phyloP scores from a whole-genome alignment of 2,113 vertebrate species.

The Cathartes aura region DNA sequence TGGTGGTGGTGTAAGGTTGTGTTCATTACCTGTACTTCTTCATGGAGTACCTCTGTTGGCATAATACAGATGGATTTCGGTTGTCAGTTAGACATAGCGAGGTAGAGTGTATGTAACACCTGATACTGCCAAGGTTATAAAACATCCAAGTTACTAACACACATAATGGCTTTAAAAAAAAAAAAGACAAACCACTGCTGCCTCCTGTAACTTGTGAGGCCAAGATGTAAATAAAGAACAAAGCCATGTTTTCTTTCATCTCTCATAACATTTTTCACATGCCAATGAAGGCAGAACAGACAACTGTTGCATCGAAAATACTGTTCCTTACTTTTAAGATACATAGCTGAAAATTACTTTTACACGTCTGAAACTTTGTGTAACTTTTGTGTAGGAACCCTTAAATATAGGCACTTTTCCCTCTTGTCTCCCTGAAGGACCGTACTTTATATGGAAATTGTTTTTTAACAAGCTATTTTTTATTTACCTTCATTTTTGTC shows the following conservation, averaged over 20 bases:
- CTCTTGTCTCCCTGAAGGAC: background rate
- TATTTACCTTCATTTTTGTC: background rate
- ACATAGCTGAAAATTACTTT: background rate
- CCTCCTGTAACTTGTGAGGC: background rate
- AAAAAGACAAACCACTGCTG: background rate
- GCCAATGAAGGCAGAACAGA: background rate
- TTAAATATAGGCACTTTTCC: background rate
- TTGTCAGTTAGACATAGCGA: fast-evolving
- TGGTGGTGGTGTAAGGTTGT: background rate
- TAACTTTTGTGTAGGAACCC: background rate
- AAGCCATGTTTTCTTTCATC: background rate
- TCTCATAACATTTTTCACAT: background rate
- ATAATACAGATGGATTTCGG: background rate
- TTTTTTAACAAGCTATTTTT: background rate
- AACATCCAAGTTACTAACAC: background rate
- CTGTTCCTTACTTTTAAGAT: background rate
- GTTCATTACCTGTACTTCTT: too few species aligned
- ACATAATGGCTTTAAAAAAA: background rate
- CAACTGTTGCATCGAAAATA: background rate
- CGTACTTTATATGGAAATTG: background rate
- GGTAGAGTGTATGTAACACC: fast-evolving
- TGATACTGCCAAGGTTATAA: background rate
- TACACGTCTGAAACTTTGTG: background rate
- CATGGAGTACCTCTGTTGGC: background rate
- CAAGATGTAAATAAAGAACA: background rate